Evolutionary conservation across 2,113 vertebrate genomes (phyloP), one percentile per base, ranked within the genome.

Genomic region (Sylvilagus bachmani): DNA sequence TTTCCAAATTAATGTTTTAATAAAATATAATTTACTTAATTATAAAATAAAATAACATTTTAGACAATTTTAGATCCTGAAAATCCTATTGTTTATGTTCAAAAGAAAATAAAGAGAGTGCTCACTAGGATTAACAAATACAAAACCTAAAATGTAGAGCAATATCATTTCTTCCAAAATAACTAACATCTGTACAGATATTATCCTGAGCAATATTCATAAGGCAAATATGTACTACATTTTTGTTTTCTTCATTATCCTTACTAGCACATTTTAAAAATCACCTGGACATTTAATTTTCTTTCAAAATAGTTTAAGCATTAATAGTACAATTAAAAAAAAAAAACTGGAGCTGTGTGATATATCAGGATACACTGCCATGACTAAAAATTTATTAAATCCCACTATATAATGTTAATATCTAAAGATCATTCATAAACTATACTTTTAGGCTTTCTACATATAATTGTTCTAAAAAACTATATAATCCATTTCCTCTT

Each of bases 141-240:
- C 10, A 8, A 94, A 69, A 49, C 29, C 64, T 85, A 73, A 82
- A 87, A 88, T n/a, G 36, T 31, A 83, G 0, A 89, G 9, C 62
- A 91, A 87, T 89, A 84, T 86, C 89, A 95, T 95, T 97, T 98
- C 94, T 96, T 95, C 91, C 73, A 96, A 97, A 98, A 97, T 96
- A 94, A 97, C 62, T 90, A 86, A 89, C 61, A 97, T 89, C 86
- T 98, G 87, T 97, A 92, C 82, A 93, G 95, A 95, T 96, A 95
- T 87, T 95, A 79, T 95, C 69, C 69, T 97, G 93, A 88, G 22
- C 10, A 94, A 96, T 91, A 96, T 6, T 88, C 74, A 74, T 75
- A 93, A 97, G 94, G 96, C n/a, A 97, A 95, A 92, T 44, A 95
- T 21, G 69, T 51, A 96, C 94, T 93, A 95, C 77, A 85, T 55